A percentile compares a stretch with the other conserved stretches of the same genome.
Conservation (phyloP, 2,113 vertebrate species). For the Spilogale gracilis region DNA sequence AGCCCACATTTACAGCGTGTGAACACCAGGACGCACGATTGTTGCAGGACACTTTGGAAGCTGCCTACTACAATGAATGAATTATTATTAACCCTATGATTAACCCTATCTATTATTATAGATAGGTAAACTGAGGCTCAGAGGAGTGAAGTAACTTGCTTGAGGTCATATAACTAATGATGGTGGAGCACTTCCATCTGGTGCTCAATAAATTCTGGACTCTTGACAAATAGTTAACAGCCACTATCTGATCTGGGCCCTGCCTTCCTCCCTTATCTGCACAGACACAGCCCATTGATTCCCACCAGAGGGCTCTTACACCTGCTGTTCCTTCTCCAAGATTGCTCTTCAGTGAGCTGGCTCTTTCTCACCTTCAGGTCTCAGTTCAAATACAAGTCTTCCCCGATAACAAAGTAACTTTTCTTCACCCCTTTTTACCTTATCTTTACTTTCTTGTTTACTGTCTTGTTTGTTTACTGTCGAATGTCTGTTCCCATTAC, state of each 20-base stretch:
- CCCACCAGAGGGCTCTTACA: neutral
- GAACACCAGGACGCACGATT: neutral
- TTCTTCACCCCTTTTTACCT: neutral
- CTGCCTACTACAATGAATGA: neutral
- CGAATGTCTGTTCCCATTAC: neutral
- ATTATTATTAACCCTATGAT: neutral
- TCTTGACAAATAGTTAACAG: neutral
- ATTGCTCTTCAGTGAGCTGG: neutral
- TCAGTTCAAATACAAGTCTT: slow-evolving; percentile 31
- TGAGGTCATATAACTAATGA: neutral
- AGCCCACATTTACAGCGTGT: neutral
- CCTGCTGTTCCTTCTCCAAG: neutral
- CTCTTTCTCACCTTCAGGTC: neutral
- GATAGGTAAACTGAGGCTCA: neutral
- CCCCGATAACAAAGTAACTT: neutral
- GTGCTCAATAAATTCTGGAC: slow-evolving; percentile 20
- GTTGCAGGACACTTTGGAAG: neutral
- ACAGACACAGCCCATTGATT: neutral
- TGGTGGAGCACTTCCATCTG: neutral
- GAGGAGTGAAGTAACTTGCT: neutral
- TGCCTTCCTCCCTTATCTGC: neutral
- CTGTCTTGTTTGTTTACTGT: neutral
- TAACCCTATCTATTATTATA: neutral
- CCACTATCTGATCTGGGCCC: neutral
- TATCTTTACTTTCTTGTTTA: neutral